These are phyloP conservation scores for Volucella inanis DNA, from an alignment of 2,888 invertebrate genomes.

Conservation along the genomic window DNA sequence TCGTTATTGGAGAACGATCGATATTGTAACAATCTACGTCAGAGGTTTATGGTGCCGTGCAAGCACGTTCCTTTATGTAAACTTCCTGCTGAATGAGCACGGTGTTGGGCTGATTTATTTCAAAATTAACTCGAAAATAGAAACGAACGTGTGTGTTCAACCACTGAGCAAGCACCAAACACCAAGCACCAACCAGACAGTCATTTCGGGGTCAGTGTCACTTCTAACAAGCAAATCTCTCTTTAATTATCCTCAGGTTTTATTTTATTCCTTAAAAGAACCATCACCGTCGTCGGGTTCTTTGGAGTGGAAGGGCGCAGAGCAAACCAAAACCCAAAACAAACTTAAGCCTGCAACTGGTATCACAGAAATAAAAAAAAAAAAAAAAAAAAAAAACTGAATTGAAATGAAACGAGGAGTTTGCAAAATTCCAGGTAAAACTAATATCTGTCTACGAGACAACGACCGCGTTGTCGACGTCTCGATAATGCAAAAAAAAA, in stretches of 20 bases:
- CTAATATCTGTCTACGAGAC: slow-evolving; percentile 59
- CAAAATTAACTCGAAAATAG: slow-evolving; percentile 15
- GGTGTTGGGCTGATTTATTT: slow-evolving; percentile 17
- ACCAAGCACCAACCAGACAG: background rate
- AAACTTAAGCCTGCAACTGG: slow-evolving; percentile 35
- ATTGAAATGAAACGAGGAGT: too few relatives aligned
- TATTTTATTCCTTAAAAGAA: slow-evolving; percentile 16
- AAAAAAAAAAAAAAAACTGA: slow-evolving; percentile 11
- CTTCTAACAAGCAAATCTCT: slow-evolving; percentile 28
- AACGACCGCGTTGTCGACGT: slow-evolving; percentile 11
- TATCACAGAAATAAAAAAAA: slow-evolving; percentile 1
- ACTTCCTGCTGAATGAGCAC: slow-evolving; percentile 44
- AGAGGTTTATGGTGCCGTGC: slow-evolving; percentile 4
- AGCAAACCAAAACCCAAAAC: slow-evolving; percentile 9
- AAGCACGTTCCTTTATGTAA: slow-evolving; percentile 55
- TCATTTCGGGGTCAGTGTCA: slow-evolving; percentile 31
- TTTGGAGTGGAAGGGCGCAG: slow-evolving; percentile 9
- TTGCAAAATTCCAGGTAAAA: slow-evolving; percentile 53
- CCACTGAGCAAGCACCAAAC: too few relatives aligned
- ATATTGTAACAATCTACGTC: slow-evolving; percentile 40
- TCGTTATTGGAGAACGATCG: slow-evolving; percentile 10
- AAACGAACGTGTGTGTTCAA: background rate
- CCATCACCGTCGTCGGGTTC: slow-evolving; percentile 13
- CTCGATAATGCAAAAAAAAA: slow-evolving; percentile 26
- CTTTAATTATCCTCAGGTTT: slow-evolving; percentile 43